Evolutionary conservation across 2,888 invertebrate species (phyloP).

Genomic region (Caenorhabditis sinica): DNA sequence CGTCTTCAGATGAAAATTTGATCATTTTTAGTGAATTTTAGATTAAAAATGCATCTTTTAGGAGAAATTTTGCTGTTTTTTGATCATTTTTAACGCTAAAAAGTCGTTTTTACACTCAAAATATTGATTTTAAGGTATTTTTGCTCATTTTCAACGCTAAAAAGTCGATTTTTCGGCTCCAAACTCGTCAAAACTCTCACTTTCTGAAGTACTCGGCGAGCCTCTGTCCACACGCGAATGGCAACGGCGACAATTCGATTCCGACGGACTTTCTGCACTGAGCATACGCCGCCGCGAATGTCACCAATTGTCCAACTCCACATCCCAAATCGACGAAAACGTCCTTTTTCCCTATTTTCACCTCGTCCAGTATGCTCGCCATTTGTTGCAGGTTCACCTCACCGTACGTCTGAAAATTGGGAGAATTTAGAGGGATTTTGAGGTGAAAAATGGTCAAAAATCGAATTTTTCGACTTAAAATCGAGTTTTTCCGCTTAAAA

Average conservation of each 20-base stretch:
- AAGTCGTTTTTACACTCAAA: too few relatives aligned
- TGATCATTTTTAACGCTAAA: too few relatives aligned
- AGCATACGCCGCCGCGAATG: constrained; percentile 94
- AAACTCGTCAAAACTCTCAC: constrained; percentile 73
- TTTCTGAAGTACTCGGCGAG: constrained; percentile 75
- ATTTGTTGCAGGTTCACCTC: constrained; percentile 98
- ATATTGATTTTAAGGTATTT: too few relatives aligned
- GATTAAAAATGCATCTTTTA: too few relatives aligned
- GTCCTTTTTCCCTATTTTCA: constrained; percentile 93
- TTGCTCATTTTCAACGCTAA: too few relatives aligned
- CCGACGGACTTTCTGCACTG: constrained; percentile 92
- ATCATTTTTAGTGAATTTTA: too few relatives aligned
- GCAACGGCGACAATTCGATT: constrained; percentile 97
- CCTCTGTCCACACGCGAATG: constrained; percentile 94
- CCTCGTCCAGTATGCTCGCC: constrained; percentile 97
- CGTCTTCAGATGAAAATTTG: too few relatives aligned
- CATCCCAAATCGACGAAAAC: constrained; percentile 98
- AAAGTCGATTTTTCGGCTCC: neutral
- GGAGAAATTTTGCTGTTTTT: too few relatives aligned
- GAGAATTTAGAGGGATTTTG: neutral
- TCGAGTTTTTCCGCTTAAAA: too few relatives aligned
- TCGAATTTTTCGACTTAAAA: neutral
- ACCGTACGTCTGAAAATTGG: constrained; percentile 88
- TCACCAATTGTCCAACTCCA: constrained; percentile 96
- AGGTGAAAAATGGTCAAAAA: neutral